Conservation (phyloP, 2,113 vertebrate genomes). For the Hemicordylus capensis region DNA sequence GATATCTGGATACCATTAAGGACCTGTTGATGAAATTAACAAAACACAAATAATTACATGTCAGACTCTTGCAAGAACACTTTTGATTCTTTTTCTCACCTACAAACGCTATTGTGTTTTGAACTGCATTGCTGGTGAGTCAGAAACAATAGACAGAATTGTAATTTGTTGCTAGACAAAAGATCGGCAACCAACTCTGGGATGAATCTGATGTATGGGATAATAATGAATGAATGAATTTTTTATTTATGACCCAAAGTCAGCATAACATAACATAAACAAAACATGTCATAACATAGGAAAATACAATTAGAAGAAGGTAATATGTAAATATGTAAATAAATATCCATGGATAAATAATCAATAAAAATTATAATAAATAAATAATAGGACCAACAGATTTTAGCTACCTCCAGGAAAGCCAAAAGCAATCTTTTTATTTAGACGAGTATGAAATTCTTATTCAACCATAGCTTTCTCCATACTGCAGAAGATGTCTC, state of each 20-base stretch:
- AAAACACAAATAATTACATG: conserved; percentile 17
- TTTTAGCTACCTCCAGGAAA: neutral
- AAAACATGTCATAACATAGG: too few relatives aligned
- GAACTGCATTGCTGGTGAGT: conserved; percentile 9
- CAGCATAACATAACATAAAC: too few relatives aligned
- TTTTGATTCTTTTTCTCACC: neutral
- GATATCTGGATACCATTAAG: conserved; percentile 13
- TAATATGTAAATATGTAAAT: too few relatives aligned
- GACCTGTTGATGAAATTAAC: conserved; percentile 3
- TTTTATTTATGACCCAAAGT: too few relatives aligned
- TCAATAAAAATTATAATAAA: too few relatives aligned
- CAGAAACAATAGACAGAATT: conserved; percentile 18
- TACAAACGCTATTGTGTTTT: conserved; percentile 45
- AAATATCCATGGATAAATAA: too few relatives aligned
- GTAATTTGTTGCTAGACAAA: neutral
- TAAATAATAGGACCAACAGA: neutral
- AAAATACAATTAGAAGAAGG: too few relatives aligned
- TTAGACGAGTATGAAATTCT: neutral
- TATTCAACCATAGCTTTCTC: neutral
- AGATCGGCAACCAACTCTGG: neutral
- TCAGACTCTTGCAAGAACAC: conserved; percentile 2
- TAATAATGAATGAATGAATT: too few relatives aligned
- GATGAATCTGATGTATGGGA: neutral
- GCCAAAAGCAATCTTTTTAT: neutral
- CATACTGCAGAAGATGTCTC: neutral